Conservation (phyloP, 2,113 vertebrate genomes). For the Rafetus swinhoei region DNA sequence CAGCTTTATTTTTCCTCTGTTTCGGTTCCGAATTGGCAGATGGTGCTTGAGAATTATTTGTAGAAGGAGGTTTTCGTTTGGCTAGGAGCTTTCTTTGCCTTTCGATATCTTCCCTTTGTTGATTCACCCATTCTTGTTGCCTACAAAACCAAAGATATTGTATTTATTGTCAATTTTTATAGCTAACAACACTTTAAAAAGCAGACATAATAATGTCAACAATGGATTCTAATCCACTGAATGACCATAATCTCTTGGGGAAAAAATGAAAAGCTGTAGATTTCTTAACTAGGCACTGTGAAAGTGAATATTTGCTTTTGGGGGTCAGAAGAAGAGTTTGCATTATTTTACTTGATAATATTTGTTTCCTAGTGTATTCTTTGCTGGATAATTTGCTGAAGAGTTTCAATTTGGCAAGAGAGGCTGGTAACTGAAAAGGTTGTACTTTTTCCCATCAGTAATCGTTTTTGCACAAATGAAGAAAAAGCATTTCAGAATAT, state of each 20-base stretch:
- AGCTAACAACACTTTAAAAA: not conserved
- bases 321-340: not conserved
- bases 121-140: slow-evolving; percentile 98
- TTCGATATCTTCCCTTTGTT: slow-evolving; percentile 99
- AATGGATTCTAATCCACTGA: not conserved
- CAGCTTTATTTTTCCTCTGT: slow-evolving; percentile 98
- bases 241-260: not conserved
- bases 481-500: not conserved
- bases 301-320: not conserved
- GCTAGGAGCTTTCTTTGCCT: slow-evolving; percentile 97
- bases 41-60: slow-evolving; percentile 94
- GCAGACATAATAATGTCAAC: not conserved
- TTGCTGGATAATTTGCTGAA: not conserved
- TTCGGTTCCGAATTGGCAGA: slow-evolving; percentile 97
- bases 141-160: slow-evolving; percentile 78
- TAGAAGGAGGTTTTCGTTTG: slow-evolving; percentile 95
- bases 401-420: not conserved
- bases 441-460: not conserved
- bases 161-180: slow-evolving; percentile 54
- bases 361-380: not conserved
- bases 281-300: slow-evolving; percentile 9
- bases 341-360: not conserved
- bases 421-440: not conserved
- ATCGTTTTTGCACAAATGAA: not conserved
- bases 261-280: not conserved